Evolutionary conservation across 2,888 invertebrate species (phyloP).

Genomic region (Stegophylla sp.): DNA sequence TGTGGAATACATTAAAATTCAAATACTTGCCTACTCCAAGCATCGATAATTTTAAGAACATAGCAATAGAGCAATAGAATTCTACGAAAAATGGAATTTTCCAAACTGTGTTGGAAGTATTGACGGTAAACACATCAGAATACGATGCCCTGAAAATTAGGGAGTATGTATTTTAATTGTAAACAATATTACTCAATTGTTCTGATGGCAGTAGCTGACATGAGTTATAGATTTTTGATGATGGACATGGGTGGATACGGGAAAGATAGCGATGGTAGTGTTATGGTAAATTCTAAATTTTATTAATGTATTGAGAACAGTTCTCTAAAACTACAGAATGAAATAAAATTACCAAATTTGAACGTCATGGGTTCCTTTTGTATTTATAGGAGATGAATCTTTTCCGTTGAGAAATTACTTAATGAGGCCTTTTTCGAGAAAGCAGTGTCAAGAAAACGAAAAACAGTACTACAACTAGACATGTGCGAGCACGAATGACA

Average conservation of each 20-base stretch:
- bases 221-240: conserved; percentile 39
- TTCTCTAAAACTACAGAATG: conserved; percentile 17
- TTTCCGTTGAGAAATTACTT: conserved; percentile 42
- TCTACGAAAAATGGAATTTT: conserved; percentile 62
- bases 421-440: conserved; percentile 39
- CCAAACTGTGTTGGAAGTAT: conserved; percentile 62
- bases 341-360: conserved; percentile 40
- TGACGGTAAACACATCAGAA: conserved; percentile 63
- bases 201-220: conserved; percentile 28
- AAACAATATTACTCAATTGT: conserved; percentile 38
- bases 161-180: conserved; percentile 62
- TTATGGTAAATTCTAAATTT: conserved; percentile 41
- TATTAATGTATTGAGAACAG: conserved; percentile 38
- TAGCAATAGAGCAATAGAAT: conserved; percentile 61
- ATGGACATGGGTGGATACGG: conserved; percentile 61
- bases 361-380: conserved; percentile 28
- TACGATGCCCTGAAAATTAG: conserved; percentile 62
- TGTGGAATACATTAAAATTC: conserved; percentile 61
- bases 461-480: conserved; percentile 43
- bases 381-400: conserved; percentile 42
- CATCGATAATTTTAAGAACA: conserved; percentile 61
- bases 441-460: conserved; percentile 43
- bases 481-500: conserved; percentile 42
- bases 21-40: conserved; percentile 61
- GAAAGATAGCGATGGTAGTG: conserved; percentile 62